Conservation (phyloP, 2,113 vertebrate species). For the Tauraco erythrolophus region DNA sequence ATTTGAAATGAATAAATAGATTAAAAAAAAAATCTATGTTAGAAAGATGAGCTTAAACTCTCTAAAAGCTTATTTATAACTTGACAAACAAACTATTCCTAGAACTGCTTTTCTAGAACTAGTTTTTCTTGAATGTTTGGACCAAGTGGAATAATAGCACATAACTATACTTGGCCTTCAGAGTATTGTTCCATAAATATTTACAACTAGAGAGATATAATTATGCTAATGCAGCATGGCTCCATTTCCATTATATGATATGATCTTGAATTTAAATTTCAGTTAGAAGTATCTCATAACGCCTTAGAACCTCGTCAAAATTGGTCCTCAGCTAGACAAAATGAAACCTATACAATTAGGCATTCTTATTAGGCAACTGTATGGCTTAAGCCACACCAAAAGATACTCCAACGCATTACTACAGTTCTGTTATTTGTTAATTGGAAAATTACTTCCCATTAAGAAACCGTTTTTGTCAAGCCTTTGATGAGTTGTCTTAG, state of each 20-base stretch:
- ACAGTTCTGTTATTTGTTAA: background rate
- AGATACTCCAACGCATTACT: background rate
- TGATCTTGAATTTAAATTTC: conserved; percentile 3
- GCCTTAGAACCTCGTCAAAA: background rate
- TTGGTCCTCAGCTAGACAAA: background rate
- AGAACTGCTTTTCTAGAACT: background rate
- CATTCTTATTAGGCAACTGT: background rate
- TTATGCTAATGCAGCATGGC: conserved; percentile 11
- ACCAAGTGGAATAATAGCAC: background rate
- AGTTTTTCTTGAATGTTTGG: conserved; percentile 24
- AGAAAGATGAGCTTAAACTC: background rate
- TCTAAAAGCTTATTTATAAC: background rate
- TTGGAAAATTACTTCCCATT: conserved; percentile 54
- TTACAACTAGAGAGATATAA: conserved; percentile 19
- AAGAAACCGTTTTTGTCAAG: conserved; percentile 21
- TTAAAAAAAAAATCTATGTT: background rate
- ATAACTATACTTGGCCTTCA: background rate
- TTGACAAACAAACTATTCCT: background rate
- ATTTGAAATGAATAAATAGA: background rate
- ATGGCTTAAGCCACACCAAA: conserved; percentile 17
- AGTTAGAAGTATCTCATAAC: background rate
- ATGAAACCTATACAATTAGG: background rate
- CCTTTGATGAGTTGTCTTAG: conserved; percentile 16
- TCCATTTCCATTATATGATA: background rate
- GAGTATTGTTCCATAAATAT: conserved; percentile 29